Percentiles rank a stretch among this genome's conserved stretches.
phyloP scores from a whole-genome alignment of 1,140 invertebrate genomes.

The Tribolium castaneum region DNA sequence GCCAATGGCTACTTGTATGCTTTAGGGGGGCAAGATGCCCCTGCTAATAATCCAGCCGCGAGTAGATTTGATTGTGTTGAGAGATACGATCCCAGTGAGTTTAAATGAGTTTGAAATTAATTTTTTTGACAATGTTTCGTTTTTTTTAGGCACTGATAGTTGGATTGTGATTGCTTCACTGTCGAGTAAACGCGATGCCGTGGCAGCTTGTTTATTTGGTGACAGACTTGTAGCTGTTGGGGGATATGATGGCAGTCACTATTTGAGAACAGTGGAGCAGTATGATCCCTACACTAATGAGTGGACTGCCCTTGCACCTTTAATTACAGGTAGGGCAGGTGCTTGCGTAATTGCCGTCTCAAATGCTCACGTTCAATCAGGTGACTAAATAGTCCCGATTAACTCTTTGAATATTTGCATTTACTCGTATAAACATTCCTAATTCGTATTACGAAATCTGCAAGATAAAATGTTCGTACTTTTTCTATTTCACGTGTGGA shows the following conservation, averaged over 20 bases:
- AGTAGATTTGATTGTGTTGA: slow-evolving; percentile 91
- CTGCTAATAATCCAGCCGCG: slow-evolving; percentile 84
- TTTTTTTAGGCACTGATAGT: slow-evolving; percentile 74
- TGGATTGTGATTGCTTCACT: slow-evolving; percentile 93
- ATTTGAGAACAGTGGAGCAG: slow-evolving; percentile 90
- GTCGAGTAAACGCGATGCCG: slow-evolving; percentile 87
- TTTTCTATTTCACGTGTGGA: too few relatives aligned
- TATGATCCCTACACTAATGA: slow-evolving; percentile 92
- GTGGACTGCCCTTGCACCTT: slow-evolving; percentile 81
- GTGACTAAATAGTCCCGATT: not conserved
- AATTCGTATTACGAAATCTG: too few relatives aligned
- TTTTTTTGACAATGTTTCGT: too few relatives aligned
- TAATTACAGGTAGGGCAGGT: slow-evolving; percentile 84
- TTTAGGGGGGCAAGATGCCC: slow-evolving; percentile 90
- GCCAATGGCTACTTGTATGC: slow-evolving; percentile 87
- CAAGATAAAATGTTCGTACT: too few relatives aligned
- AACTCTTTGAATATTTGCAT: not conserved
- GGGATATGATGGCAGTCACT: slow-evolving; percentile 95
- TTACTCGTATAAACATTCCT: too few relatives aligned
- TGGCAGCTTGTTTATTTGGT: slow-evolving; percentile 91
- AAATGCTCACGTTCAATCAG: slow-evolving; percentile 37
- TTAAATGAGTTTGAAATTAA: too few relatives aligned
- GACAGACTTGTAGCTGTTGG: slow-evolving; percentile 91
- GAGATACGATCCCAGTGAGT: slow-evolving; percentile 76
- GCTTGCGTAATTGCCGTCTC: slow-evolving; percentile 84